Base-by-base conservation (phyloP, 2,113 vertebrate genomes). In the Paraplagusia blochii region DNA sequence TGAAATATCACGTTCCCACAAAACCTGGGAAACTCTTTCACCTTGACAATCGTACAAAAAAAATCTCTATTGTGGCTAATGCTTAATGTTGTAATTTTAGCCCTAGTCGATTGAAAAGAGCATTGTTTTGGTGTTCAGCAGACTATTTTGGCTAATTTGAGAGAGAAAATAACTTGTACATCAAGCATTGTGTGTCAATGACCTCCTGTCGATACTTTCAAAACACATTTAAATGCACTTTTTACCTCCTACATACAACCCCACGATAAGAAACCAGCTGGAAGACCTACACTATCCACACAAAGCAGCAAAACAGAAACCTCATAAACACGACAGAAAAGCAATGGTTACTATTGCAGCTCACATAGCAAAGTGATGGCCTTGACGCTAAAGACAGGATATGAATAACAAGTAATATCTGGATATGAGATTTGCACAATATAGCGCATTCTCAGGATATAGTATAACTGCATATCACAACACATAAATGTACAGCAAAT, bases 291-390 rank as follows among this genome's bases (percentile, higher is more conserved):
- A 50, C 13, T 34, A 50, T 15, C 47, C 12, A 49, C 22, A 49
- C 13, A 3, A 29, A 22, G 9, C n/a, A 8, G 19, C 13, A 8
- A 9, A 15, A 35, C n/a, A 15, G 15, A n/a, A 9, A 40, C 9
- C 10, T 12, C 14, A 47, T 34, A 14, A 16, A 50, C n/a, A 50
- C 15, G 29, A 9, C 34, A 35, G 19, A 13, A 50, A 9, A 11
- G 14, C 14, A 49, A 8, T 22, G 33, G 47, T 22, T 49, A 29
- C 47, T 29, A 34, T n/a, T 7, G 14, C 47, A 14, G 15, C 22
- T 49, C n/a, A 49, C 14, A 33, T 15, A 13, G 47, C 18, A 49
- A 9, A 49, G 47, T 22, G n/a, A 50, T n/a, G 47, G 47, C 47
- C 29, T 33, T 48, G 12, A 48, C 46, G 10, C 18, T 48, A 11